Conservation (phyloP, 2,888 invertebrate genomes). For the Graphium colonna region DNA sequence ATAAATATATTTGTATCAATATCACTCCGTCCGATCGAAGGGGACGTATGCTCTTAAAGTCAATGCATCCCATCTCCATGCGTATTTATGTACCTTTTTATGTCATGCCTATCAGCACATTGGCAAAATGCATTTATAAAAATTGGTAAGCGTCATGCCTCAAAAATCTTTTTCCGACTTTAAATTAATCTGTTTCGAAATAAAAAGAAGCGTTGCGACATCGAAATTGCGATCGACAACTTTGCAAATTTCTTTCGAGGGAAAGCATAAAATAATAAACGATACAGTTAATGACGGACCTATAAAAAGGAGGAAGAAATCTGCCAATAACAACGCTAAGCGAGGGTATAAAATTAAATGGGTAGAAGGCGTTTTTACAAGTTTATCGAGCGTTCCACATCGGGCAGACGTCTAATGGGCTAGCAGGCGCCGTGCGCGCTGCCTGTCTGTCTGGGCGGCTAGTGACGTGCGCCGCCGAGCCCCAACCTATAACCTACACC, state of each 20-base stretch:
- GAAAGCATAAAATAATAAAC: slow-evolving; percentile 60
- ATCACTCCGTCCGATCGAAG: slow-evolving; percentile 46
- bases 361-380: slow-evolving; percentile 78
- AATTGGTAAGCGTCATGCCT: neutral
- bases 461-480: slow-evolving; percentile 51
- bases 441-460: slow-evolving; percentile 68
- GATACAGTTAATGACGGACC: slow-evolving; percentile 67
- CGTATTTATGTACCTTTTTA: slow-evolving; percentile 20
- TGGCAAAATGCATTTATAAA: slow-evolving; percentile 27
- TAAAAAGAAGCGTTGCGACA: slow-evolving; percentile 4
- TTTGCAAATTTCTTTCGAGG: slow-evolving; percentile 44
- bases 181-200: neutral
- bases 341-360: slow-evolving; percentile 77
- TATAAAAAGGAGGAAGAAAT: slow-evolving; percentile 68
- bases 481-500: slow-evolving; percentile 25
- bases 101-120: neutral
- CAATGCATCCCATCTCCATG: slow-evolving; percentile 28
- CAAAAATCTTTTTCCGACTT: too few species aligned
- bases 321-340: slow-evolving; percentile 76
- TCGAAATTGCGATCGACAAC: slow-evolving; percentile 34
- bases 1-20: slow-evolving; percentile 68
- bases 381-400: slow-evolving; percentile 79
- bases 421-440: slow-evolving; percentile 72
- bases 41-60: slow-evolving; percentile 40
- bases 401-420: slow-evolving; percentile 74